Evolutionary conservation across 1,140 invertebrate genomes (phyloP).

Genomic region (Colletes latitarsis): DNA sequence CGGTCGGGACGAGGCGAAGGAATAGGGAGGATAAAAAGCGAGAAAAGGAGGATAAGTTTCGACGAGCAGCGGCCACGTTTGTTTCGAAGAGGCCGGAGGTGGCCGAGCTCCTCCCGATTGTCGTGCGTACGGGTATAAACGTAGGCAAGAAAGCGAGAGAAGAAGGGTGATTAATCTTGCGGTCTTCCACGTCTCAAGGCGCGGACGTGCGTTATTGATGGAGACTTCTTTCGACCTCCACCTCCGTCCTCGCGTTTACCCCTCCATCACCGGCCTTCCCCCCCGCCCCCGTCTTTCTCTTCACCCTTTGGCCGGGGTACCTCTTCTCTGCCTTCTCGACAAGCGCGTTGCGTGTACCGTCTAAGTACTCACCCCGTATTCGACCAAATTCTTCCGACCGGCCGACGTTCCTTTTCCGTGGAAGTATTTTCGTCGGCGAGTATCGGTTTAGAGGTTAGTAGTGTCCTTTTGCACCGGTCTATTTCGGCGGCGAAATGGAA

Average conservation of each 20-base stretch:
- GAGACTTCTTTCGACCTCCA: conserved; percentile 79
- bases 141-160: conserved; percentile 72
- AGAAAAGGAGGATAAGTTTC: conserved; percentile 64
- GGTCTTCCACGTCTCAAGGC: conserved; percentile 80
- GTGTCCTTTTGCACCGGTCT: conserved; percentile 16
- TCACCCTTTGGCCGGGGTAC: conserved; percentile 25
- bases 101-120: conserved; percentile 60
- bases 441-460: conserved; percentile 31
- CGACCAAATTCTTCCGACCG: conserved; percentile 29
- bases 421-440: conserved; percentile 17
- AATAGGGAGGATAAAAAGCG: conserved; percentile 38
- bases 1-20: neutral
- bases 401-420: neutral
- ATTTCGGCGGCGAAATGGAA: conserved; percentile 15
- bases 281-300: neutral
- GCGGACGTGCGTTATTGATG: conserved; percentile 81
- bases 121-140: conserved; percentile 67
- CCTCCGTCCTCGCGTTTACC: conserved; percentile 60
- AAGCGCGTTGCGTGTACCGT: conserved; percentile 44
- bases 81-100: conserved; percentile 49
- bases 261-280: neutral
- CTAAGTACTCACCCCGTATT: conserved; percentile 43
- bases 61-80: conserved; percentile 54
- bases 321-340: conserved; percentile 20
- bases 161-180: conserved; percentile 82